Percentiles rank a stretch among this genome's conserved stretches.
Conservation (phyloP, 2,113 vertebrate species). For the Brevimyrus niger region DNA sequence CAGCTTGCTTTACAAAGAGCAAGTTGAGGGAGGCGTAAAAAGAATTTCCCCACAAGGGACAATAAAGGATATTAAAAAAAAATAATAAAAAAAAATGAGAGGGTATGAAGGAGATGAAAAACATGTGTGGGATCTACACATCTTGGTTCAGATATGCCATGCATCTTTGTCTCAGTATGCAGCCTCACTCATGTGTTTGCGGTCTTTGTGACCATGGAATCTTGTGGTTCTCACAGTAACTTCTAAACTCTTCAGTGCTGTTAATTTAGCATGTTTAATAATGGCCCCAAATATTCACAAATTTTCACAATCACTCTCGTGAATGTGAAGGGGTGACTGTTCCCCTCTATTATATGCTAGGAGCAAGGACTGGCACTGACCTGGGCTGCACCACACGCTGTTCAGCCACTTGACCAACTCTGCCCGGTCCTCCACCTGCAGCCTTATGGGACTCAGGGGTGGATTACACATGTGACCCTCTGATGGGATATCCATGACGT, state of each 20-base stretch:
- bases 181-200: neutral
- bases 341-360: neutral
- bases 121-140: too few species aligned
- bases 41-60: too few species aligned
- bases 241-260: neutral
- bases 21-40: too few species aligned
- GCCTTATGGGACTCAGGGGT: constrained; percentile 45
- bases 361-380: constrained; percentile 15
- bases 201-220: neutral
- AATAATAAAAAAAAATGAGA: too few species aligned
- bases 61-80: too few species aligned
- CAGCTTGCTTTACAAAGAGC: too few species aligned
- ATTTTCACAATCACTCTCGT: neutral
- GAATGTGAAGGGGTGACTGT: neutral
- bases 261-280: neutral
- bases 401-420: constrained; percentile 50
- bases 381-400: constrained; percentile 44
- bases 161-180: neutral
- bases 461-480: constrained; percentile 45
- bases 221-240: neutral
- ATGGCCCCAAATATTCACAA: neutral
- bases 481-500: constrained; percentile 20
- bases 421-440: constrained; percentile 48
- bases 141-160: too few species aligned
- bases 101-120: too few species aligned